phyloP scores from a whole-genome alignment of 2,113 vertebrate species.

The Ascaphus truei region DNA sequence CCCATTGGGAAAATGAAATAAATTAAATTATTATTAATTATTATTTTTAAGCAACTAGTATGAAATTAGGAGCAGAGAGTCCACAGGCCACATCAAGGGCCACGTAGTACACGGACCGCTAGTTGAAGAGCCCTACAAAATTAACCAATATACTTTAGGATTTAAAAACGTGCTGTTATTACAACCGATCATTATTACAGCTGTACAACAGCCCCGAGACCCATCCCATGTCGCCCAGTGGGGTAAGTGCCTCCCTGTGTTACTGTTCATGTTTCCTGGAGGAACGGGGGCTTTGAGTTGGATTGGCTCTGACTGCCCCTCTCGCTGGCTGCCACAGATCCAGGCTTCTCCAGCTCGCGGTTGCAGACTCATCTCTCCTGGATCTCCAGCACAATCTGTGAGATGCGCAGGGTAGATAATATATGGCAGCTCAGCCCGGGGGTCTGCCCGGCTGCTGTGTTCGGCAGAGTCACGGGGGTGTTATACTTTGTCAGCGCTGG shows the following conservation, averaged over 20 bases:
- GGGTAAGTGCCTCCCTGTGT: not conserved
- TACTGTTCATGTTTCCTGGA: not conserved
- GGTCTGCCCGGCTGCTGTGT: conserved; percentile 2
- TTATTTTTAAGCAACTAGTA: no score
- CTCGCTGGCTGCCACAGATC: not conserved
- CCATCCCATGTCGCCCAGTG: not conserved
- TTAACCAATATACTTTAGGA: no score
- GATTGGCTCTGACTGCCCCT: conserved; percentile 9
- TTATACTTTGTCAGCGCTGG: conserved; percentile 20
- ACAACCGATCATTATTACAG: no score
- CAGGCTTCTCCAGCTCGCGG: not conserved
- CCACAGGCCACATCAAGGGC: no score
- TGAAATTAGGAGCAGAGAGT: no score
- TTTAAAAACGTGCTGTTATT: no score
- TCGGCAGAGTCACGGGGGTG: conserved; percentile 19
- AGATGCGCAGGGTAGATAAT: conserved; percentile 10
- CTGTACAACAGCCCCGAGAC: no score
- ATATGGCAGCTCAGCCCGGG: conserved; percentile 24
- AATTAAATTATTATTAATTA: no score
- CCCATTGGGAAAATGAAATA: no score
- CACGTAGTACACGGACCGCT: no score
- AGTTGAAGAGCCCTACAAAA: no score
- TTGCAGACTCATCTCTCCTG: not conserved
- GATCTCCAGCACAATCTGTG: conserved; percentile 1
- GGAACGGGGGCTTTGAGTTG: not conserved